Percentiles rank a stretch among this genome's conserved stretches.
These are phyloP conservation scores for Myripristis murdjan DNA, from an alignment of 2,797 vertebrate species.

Conservation along the genomic window DNA sequence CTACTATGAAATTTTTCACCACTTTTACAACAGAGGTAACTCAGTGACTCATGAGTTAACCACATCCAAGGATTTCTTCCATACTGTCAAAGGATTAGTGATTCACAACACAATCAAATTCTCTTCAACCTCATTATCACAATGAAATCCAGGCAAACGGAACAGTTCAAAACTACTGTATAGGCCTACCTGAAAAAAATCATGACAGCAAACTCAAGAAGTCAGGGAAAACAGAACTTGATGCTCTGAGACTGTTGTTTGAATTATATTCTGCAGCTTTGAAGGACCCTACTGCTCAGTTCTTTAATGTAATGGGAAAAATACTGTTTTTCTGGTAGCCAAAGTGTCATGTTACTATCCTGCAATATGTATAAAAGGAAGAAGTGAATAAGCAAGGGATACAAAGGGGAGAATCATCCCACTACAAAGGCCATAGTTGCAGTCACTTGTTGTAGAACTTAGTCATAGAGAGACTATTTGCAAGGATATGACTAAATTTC, in stretches of 20 bases:
- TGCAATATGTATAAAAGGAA: conserved; percentile 24
- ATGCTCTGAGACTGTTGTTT: conserved; percentile 43
- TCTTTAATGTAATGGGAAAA: conserved; percentile 2
- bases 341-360: conserved; percentile 37
- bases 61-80: conserved; percentile 31
- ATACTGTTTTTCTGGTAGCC: conserved; percentile 10
- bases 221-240: conserved; percentile 37
- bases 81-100: conserved; percentile 17
- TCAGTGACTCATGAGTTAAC: background rate
- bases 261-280: conserved; percentile 38
- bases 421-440: conserved; percentile 30
- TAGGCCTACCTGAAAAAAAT: conserved; percentile 27
- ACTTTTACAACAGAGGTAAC: conserved; percentile 12
- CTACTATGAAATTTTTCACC: conserved; percentile 14
- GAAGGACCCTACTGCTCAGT: conserved; percentile 30
- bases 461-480: conserved; percentile 28
- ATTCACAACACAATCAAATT: background rate
- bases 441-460: conserved; percentile 36
- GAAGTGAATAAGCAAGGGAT: conserved; percentile 31
- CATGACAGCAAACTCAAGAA: conserved; percentile 2
- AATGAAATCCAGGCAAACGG: conserved; percentile 1
- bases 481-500: conserved; percentile 39
- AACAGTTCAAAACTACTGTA: background rate
- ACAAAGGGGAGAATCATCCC: conserved; percentile 30
- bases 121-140: background rate